Conservation (phyloP, 2,797 vertebrate genomes). For the Amblyopsis hoosieri region DNA sequence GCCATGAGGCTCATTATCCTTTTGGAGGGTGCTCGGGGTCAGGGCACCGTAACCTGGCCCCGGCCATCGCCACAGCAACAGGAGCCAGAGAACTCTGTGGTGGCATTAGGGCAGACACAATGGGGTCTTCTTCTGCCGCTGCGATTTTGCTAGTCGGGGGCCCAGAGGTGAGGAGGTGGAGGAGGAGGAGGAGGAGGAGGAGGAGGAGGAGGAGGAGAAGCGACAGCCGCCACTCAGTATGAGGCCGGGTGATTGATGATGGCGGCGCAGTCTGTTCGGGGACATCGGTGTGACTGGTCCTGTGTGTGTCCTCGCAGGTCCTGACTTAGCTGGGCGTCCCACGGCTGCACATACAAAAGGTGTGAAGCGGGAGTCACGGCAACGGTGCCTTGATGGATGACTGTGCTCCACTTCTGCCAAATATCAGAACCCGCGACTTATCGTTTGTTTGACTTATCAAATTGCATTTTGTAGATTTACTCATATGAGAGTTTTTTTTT, state of each 20-base stretch:
- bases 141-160: conserved; percentile 44
- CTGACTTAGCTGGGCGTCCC: conserved; percentile 37
- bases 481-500: too few species aligned
- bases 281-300: conserved; percentile 32
- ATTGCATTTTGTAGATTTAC: too few species aligned
- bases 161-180: conserved; percentile 29
- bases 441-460: too few species aligned
- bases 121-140: conserved; percentile 32
- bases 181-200: too few species aligned
- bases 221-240: conserved; percentile 52
- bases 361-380: not conserved
- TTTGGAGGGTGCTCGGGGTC: conserved; percentile 65
- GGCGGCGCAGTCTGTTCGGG: conserved; percentile 44
- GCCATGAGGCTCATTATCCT: conserved; percentile 76
- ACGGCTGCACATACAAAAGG: conserved; percentile 19
- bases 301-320: conserved; percentile 32
- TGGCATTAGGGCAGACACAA: conserved; percentile 30
- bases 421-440: too few species aligned
- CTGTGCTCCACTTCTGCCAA: too few species aligned
- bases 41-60: conserved; percentile 61
- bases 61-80: conserved; percentile 65
- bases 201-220: conserved; percentile 40
- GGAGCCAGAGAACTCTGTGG: conserved; percentile 47
- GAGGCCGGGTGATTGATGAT: conserved; percentile 59
- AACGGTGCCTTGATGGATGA: not conserved